Evolutionary conservation across 1,140 invertebrate genomes (phyloP).

Genomic region (Orchestia grillus): DNA sequence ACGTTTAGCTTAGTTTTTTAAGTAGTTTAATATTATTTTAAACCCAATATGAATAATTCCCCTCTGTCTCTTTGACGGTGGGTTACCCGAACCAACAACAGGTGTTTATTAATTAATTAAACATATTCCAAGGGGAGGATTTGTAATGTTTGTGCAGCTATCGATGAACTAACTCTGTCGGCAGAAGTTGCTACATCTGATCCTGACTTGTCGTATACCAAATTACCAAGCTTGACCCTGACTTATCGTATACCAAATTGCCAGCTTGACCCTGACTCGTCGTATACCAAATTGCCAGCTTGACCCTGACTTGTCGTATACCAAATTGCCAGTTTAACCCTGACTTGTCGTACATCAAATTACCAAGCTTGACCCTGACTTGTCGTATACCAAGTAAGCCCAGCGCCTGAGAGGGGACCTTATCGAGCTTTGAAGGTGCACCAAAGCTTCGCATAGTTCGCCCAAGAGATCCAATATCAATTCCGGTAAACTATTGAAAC

Average conservation of each 20-base stretch:
- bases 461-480: background rate
- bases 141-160: background rate
- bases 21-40: no score
- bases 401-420: background rate
- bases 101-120: background rate
- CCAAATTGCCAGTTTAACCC: no score
- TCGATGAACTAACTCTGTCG: background rate
- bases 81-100: no score
- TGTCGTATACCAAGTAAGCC: background rate
- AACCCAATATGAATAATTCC: no score
- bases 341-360: no score
- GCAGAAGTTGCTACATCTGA: background rate
- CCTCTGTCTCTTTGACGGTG: no score
- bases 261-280: no score
- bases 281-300: no score
- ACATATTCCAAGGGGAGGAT: background rate
- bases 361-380: background rate
- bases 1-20: background rate
- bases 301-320: no score
- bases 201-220: no score
- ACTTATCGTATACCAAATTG: background rate
- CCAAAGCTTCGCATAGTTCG: background rate
- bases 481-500: background rate
- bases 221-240: background rate
- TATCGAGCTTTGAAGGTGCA: conserved; percentile 37